Evolutionary conservation across 2,113 vertebrate species (phyloP), one percentile per base, ranked within the genome.

Genomic region (Oncorhynchus nerka): DNA sequence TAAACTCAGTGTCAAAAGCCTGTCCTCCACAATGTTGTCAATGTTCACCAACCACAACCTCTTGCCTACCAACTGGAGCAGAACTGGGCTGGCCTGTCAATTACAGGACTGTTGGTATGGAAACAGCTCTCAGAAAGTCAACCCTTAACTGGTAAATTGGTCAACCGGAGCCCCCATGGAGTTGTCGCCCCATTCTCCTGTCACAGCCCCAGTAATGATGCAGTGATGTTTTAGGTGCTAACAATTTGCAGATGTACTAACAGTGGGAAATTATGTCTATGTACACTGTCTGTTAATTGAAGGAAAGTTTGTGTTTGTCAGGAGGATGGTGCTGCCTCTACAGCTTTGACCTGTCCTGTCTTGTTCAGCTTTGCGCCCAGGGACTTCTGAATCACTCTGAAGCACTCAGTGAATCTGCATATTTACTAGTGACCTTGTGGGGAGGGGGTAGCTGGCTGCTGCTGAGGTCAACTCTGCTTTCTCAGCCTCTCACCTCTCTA

Each of bases 281-380:
- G 59, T 62, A 8, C 8, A 22, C n/a, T 55, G 51, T 55, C 51
- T 55, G 51, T 34, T 68, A 34, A 8, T 39, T 34, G 16, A 39
- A 19, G 67, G 32, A 34, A 68, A 3, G 32, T 32, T 19, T 69
- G 15, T 12, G 68, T 69, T 69, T 69, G 51, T 55, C 12, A 5
- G 51, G 51, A 55, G 51, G 51, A 55, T 55, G 51, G 15, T 55
- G 51, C 11, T 55, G 66, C 22, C 12, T 73, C 81, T 64, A 70
- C 72, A 82, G 55, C 65, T 77, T 51, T 78, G 34, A 78, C 57
- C 74, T 22, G 67, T 30, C 5, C 7, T 30, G 68, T 67, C 57
- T 70, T 68, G 82, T 83, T 80, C 67, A 73, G 28, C 59, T 48
- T 70, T 13, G 26, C 59, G 11, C 51, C 62, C 20, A n/a, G 28